Conservation (phyloP, 1,140 invertebrate genomes). For the Drosophila parabipectinata region DNA sequence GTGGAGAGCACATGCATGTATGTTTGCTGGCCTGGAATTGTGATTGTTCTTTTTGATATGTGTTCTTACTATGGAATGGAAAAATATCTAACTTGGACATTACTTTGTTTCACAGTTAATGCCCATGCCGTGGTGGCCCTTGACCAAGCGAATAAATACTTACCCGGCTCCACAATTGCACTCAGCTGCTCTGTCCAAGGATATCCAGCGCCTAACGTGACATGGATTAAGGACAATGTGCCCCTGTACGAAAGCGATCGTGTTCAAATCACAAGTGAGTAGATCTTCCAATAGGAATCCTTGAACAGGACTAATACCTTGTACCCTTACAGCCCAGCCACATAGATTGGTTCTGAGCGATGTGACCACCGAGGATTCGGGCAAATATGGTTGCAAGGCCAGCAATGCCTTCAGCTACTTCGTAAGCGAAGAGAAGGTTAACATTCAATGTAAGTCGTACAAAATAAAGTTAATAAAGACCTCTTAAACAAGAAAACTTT, state of each 20-base stretch:
- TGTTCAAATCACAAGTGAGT: conserved; percentile 71
- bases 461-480: fast-evolving
- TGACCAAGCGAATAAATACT: conserved; percentile 85
- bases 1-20: conserved; percentile 54
- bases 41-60: conserved; percentile 16
- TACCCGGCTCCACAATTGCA: conserved; percentile 87
- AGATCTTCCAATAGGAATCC: not conserved
- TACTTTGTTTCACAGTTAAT: conserved; percentile 84
- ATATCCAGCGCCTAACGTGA: conserved; percentile 89
- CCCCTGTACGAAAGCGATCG: conserved; percentile 66
- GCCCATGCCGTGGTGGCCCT: conserved; percentile 86
- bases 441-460: conserved; percentile 88
- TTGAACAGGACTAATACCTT: not conserved
- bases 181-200: conserved; percentile 91
- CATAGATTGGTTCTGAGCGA: conserved; percentile 88
- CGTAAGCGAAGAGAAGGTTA: conserved; percentile 87
- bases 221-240: conserved; percentile 91
- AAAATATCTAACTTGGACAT: not conserved
- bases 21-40: conserved; percentile 25
- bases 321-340: conserved; percentile 80
- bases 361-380: conserved; percentile 88
- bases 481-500: conserved; percentile 25
- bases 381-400: conserved; percentile 91
- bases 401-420: conserved; percentile 88
- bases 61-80: not conserved